phyloP scores from a whole-genome alignment of 2,888 invertebrate genomes.

The Craniophora ligustri region DNA sequence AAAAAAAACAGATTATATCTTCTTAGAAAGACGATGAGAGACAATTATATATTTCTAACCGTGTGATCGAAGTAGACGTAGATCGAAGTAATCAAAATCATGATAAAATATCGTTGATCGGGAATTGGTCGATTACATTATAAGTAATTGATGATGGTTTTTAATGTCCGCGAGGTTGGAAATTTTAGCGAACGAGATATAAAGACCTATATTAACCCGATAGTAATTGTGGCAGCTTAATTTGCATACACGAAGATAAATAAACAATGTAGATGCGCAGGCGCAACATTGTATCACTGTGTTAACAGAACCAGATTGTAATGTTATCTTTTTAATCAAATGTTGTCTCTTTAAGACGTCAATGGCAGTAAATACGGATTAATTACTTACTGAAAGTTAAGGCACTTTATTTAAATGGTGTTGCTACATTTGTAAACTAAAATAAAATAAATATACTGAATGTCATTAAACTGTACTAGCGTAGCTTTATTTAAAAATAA shows the following conservation, averaged over 20 bases:
- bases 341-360: slow-evolving; percentile 36
- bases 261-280: slow-evolving; percentile 22
- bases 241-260: slow-evolving; percentile 23
- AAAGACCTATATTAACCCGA: too few species aligned
- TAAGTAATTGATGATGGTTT: too few species aligned
- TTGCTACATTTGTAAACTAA: slow-evolving; percentile 17
- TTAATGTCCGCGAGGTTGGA: too few species aligned
- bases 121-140: too few species aligned
- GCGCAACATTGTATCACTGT: slow-evolving; percentile 19
- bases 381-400: slow-evolving; percentile 13
- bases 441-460: background rate
- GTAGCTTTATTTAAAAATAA: background rate
- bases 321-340: slow-evolving; percentile 26
- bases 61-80: too few species aligned
- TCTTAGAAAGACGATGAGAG: too few species aligned
- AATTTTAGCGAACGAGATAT: too few species aligned
- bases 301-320: slow-evolving; percentile 6
- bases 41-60: too few species aligned
- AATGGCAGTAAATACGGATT: slow-evolving; percentile 29
- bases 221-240: too few species aligned
- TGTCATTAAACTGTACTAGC: background rate
- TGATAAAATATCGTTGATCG: too few species aligned
- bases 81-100: too few species aligned
- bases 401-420: slow-evolving; percentile 32
- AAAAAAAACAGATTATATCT: too few species aligned